Base-by-base conservation (phyloP, 2,888 invertebrate species). In the Lasioglossum oenotherae region DNA sequence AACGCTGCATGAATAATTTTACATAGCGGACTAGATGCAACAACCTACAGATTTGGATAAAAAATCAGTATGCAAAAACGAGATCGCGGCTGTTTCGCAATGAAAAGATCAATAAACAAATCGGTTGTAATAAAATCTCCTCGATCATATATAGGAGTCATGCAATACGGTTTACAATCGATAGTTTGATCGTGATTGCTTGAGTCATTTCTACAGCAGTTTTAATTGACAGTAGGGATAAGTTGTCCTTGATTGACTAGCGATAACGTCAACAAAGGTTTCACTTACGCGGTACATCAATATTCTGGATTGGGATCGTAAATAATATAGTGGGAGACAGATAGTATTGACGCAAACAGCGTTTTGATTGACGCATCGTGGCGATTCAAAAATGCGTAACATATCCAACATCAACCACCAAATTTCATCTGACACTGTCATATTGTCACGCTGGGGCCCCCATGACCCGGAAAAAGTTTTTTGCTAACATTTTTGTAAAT, bases 281-380 rank as follows among this genome's bases (percentile, higher is more conserved):
- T 67, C 53, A 76, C 57, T 64, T 75, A 75, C 19, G 74, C 38
- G 57, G 60, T 53, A 53, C 74, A 82, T 82, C 82, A 69, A 78
- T 78, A 60, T 79, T 74, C 71, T 60, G 75, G 49, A 49, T 27
- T 46, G 41, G 23, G 60, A 75, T 49, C 73, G 16, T 82, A 82
- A 82, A 82, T 82, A 82, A 78, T 74, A 71, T 71, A 82, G 57
- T 46, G 44, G 31, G 64, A 44, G 69, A 44, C 49, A 44, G 67
- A 46, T 69, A 60, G n/a, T 74, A 74, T 23, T 64, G 74, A 80
- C 77, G 60, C 46, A 46, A 72, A 31, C 76, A 73, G 35, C 57
- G 64, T 74, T 44, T 72, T 27, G 23, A 49, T 27, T 23, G 64
- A 78, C 64, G 74, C 41, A 41, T 57, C 53, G 23, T 64, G 49